Percentiles rank a stretch among this genome's conserved stretches.
These are phyloP conservation scores for Drosophila rhopaloa DNA, from an alignment of 1,140 invertebrate genomes.

Conservation along the genomic window DNA sequence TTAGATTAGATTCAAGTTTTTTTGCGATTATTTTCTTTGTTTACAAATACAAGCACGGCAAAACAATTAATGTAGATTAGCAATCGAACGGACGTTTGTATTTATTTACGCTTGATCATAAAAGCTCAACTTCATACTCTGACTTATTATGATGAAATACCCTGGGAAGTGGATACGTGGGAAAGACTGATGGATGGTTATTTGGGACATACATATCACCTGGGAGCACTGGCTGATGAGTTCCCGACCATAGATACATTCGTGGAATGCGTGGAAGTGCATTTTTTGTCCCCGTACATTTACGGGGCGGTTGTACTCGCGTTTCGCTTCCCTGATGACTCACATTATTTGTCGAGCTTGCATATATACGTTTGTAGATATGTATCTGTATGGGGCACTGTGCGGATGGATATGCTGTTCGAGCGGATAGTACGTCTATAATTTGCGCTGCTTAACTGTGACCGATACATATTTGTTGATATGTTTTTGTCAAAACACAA, in stretches of 20 bases:
- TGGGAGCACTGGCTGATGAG: constrained; percentile 6
- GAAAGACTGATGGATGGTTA: constrained; percentile 5
- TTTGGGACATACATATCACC: constrained; percentile 4
- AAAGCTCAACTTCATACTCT: constrained; percentile 16
- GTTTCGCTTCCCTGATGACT: constrained; percentile 47
- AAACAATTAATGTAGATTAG: constrained; percentile 45
- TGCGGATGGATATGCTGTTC: constrained; percentile 20
- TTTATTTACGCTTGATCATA: constrained; percentile 34
- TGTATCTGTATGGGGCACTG: constrained; percentile 11
- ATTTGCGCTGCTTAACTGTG: constrained; percentile 34
- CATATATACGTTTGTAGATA: constrained; percentile 22
- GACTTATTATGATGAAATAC: constrained; percentile 43
- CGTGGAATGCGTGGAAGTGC: constrained; percentile 38
- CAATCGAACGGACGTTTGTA: constrained; percentile 32
- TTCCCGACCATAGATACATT: constrained; percentile 36
- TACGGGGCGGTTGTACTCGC: constrained; percentile 47
- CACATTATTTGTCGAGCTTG: constrained; percentile 46
- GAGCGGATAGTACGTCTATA: constrained; percentile 21
- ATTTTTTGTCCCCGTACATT: constrained; percentile 48
- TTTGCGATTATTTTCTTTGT: constrained; percentile 61
- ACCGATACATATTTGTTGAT: constrained; percentile 23
- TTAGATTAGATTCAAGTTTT: constrained; percentile 49
- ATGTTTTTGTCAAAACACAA: constrained; percentile 26
- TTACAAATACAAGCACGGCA: constrained; percentile 40
- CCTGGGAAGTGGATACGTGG: neutral